Evolutionary conservation across 1,140 invertebrate genomes (phyloP).

Genomic region (Bombus waltoni): DNA sequence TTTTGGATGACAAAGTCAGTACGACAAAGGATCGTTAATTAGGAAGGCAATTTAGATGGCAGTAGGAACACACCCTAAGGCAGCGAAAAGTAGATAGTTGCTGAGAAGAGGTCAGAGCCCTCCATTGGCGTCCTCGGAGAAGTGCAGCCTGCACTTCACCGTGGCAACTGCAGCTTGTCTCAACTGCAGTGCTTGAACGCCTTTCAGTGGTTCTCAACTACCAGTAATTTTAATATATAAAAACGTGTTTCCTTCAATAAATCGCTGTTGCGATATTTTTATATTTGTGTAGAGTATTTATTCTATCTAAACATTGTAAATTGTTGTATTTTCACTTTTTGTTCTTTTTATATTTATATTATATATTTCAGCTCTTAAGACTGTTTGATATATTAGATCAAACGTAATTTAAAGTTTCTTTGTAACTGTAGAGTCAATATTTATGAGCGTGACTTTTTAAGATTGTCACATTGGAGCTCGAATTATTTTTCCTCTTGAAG

Average conservation of each 20-base stretch:
- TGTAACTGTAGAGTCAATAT: neutral
- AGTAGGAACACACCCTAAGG: slow-evolving; percentile 56
- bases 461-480: neutral
- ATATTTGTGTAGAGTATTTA: neutral
- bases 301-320: neutral
- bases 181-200: slow-evolving; percentile 61
- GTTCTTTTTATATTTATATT: neutral
- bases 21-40: slow-evolving; percentile 57
- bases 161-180: slow-evolving; percentile 68
- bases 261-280: neutral
- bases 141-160: slow-evolving; percentile 60
- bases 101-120: slow-evolving; percentile 73
- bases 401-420: neutral
- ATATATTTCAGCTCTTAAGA: neutral
- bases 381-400: neutral
- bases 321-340: neutral
- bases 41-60: slow-evolving; percentile 54
- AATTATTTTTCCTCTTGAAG: neutral
- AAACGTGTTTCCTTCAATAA: neutral
- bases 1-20: slow-evolving; percentile 11
- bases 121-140: slow-evolving; percentile 66
- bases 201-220: slow-evolving; percentile 70
- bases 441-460: neutral
- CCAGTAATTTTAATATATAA: neutral
- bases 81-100: slow-evolving; percentile 63